Conservation (phyloP, 2,113 vertebrate genomes). For the Hippocampus zosterae region DNA sequence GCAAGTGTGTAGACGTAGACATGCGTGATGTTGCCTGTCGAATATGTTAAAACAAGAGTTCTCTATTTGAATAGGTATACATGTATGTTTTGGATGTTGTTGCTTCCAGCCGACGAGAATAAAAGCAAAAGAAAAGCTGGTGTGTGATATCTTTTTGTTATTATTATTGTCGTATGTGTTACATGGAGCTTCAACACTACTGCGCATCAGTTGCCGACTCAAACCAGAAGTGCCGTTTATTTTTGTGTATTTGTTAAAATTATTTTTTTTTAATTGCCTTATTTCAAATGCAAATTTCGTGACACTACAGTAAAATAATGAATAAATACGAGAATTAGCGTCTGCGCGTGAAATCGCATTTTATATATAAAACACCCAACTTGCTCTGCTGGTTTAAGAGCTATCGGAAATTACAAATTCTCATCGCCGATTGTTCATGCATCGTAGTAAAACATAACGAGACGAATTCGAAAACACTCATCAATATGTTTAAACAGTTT, state of each 20-base stretch:
- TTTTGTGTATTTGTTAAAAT: neutral
- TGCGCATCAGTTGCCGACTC: neutral
- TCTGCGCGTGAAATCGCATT: neutral
- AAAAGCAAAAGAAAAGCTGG: slow-evolving; percentile 32
- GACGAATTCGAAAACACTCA: too few relatives aligned
- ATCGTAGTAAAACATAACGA: neutral
- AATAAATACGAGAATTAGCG: neutral
- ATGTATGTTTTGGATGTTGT: slow-evolving; percentile 66
- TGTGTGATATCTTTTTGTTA: neutral
- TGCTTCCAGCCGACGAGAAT: slow-evolving; percentile 59
- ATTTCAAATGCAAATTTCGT: neutral
- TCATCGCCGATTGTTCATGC: neutral
- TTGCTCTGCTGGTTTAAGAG: neutral
- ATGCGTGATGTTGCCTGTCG: slow-evolving; percentile 57
- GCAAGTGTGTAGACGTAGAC: slow-evolving; percentile 51
- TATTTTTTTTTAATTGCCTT: too few relatives aligned
- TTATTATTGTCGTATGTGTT: neutral
- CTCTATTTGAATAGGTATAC: slow-evolving; percentile 39
- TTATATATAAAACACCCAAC: neutral
- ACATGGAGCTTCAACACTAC: neutral
- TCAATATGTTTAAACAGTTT: neutral
- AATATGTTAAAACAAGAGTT: slow-evolving; percentile 39
- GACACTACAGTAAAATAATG: neutral
- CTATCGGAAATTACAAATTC: neutral
- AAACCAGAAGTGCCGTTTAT: slow-evolving; percentile 4